Base-by-base conservation (phyloP, 2,888 invertebrate species). In the Drosophila trichaetosa region DNA sequence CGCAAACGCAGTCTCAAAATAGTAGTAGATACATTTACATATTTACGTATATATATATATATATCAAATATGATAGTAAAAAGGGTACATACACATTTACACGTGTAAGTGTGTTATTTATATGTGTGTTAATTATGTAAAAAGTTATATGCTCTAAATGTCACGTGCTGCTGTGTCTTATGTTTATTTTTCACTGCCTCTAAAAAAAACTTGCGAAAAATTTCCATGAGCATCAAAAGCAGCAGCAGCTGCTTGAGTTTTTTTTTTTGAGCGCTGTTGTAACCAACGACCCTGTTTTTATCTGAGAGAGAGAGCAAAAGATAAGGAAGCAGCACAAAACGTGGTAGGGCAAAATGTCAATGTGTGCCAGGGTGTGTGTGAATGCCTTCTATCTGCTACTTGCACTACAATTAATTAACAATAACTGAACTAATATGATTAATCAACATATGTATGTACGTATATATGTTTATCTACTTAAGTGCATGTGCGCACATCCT, bases 1-100 rank as follows among this genome's bases (percentile, higher is more conserved):
- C 85, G 85, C 85, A 85, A 77, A 57, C 85, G 71, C 89, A 82
- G 79, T 81, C 58, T 48, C 48, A 54, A 61, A 83, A 73, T 73
- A 71, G 79, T 77, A 74, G 79, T 77, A 77, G 73, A 85, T 75
- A 83, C 65, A 60, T 71, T 65, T 79, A 82, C 73, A 73, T 61
- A 69, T 53, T 13, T 42, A 16, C 4, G 21, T 21, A 46, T 24
- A 16, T 21, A 46, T 21, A 63, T 48, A 53, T 72, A 67, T 61
- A 58, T 52, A 66, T 46, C 2, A 76, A 31, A n/a, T 63, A 21
- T 42, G 46, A 64, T 79, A 86, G 79, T 73, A 76, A 80, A 76
- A 80, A 58, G 34, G 38, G 56, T 73, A 72, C 63, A 61, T 46
- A 63, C 48, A 3, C 11, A 38, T 51, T 46, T 52, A 24, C 42